phyloP scores from a whole-genome alignment of 2,888 invertebrate species.

The Dicyrtoma fusca region DNA sequence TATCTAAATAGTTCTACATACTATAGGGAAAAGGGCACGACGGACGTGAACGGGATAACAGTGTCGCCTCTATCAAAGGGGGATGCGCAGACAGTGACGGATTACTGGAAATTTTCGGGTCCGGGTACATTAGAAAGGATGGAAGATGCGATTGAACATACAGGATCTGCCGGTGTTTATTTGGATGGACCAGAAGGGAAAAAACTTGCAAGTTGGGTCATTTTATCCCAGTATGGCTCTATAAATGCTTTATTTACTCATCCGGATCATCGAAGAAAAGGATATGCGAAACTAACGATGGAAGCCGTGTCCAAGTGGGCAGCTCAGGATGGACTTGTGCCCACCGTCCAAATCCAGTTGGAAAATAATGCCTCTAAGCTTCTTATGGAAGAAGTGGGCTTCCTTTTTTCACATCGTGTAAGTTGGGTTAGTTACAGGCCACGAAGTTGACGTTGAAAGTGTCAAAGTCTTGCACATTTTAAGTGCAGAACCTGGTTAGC shows the following conservation, averaged over 20 bases:
- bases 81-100: background rate
- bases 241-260: slow-evolving; percentile 37
- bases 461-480: too few relatives aligned
- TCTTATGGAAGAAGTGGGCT: slow-evolving; percentile 38
- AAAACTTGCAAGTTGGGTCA: slow-evolving; percentile 31
- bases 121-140: slow-evolving; percentile 3
- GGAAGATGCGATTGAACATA: background rate
- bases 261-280: slow-evolving; percentile 30
- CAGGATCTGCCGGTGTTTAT: slow-evolving; percentile 5
- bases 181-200: background rate
- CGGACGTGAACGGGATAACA: too few relatives aligned
- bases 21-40: too few relatives aligned
- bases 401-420: slow-evolving; percentile 25
- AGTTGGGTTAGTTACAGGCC: slow-evolving; percentile 33
- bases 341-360: slow-evolving; percentile 32
- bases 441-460: too few relatives aligned
- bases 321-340: slow-evolving; percentile 12
- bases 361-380: slow-evolving; percentile 18
- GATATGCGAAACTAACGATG: slow-evolving; percentile 35
- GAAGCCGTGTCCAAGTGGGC: slow-evolving; percentile 10
- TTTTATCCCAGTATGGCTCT: slow-evolving; percentile 11
- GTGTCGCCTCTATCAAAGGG: background rate
- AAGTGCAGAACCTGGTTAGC: too few relatives aligned
- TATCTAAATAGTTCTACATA: too few relatives aligned
- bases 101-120: slow-evolving; percentile 16